These are phyloP conservation scores for Chrosomus eos DNA, from an alignment of 2,797 vertebrate genomes.

Conservation along the genomic window DNA sequence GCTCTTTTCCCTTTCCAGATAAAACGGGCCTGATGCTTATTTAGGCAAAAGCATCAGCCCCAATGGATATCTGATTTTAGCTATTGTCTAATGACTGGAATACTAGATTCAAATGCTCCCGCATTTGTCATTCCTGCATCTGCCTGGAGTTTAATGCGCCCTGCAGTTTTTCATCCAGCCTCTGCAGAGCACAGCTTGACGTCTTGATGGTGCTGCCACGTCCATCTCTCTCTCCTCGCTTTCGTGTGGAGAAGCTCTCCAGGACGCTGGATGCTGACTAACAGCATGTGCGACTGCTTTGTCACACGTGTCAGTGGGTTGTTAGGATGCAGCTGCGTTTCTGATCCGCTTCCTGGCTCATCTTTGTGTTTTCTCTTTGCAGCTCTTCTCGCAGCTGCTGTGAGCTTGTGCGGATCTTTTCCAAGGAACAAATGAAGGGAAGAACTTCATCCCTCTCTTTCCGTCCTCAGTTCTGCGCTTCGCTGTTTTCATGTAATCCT, in stretches of 20 bases:
- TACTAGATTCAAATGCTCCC: no score
- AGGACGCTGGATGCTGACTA: conserved; percentile 11
- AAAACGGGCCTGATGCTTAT: not conserved
- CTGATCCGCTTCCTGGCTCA: conserved; percentile 12
- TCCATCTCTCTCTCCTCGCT: conserved; percentile 28
- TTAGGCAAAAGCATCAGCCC: not conserved
- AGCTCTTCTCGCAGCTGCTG: conserved; percentile 6
- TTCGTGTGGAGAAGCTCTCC: conserved; percentile 25
- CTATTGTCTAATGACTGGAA: conserved; percentile 8
- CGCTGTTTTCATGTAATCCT: conserved; percentile 36
- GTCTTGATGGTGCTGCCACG: conserved; percentile 10
- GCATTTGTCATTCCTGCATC: conserved; percentile 15
- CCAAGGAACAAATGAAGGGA: conserved; percentile 20
- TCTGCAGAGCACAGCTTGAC: conserved; percentile 34
- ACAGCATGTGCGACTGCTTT: conserved; percentile 37
- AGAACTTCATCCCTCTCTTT: conserved; percentile 19
- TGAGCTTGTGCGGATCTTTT: conserved; percentile 6
- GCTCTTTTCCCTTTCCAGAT: not conserved
- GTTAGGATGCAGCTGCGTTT: conserved; percentile 27
- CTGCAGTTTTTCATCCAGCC: conserved; percentile 9
- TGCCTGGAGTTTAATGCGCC: not conserved
- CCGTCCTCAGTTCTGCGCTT: not conserved
- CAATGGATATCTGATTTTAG: not conserved
- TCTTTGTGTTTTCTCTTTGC: conserved; percentile 25
- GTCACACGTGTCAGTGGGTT: conserved; percentile 43